Evolutionary conservation across 2,797 vertebrate genomes (phyloP), one percentile per base, ranked within the genome.

Genomic region (Diplodus puntazzo): DNA sequence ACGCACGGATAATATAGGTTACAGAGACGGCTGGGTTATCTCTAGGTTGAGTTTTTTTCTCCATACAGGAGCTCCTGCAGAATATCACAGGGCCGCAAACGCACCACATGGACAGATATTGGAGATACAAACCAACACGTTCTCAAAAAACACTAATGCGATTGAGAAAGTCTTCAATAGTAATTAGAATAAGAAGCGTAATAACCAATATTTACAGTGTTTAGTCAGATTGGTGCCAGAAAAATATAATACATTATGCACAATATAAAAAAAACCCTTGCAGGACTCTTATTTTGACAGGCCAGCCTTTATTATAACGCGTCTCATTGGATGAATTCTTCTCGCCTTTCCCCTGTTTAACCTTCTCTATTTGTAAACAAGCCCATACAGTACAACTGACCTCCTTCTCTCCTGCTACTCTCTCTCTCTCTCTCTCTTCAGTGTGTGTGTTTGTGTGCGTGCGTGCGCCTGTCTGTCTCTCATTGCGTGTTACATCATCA

Each of bases 401-500:
- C 91, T 85, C 67, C 63, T 89, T 89, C 81, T 69, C 76, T 73
- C 42, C 71, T 70, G n/a, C 75, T 79, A 14, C 72, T 68, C 54
- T 10, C 71, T 68, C 54, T 46, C 30, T 7, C 48, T 54, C 48
- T 73, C 50, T 67, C 53, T 18, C 11, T 6, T 4, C 30, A 13
- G 39, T 63, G 68, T 49, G 66, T 73, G 23, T 57, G 27, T 66
- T 34, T 67, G 76, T 59, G 70, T 55, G 52, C 39, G 63, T 43
- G 18, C 63, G 67, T 42, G 52, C 69, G 70, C 23, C 25, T 83
- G 84, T 73, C 75, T 81, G 70, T 73, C 77, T 77, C 81, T 79
- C 63, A 8, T 92, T 92, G 90, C 92, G 89, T 91, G 90, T 95
- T 94, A 93, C 94, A 94, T 94, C 93, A 94, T 92, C 92, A 94